A percentile compares a stretch with the other conserved stretches of the same genome.
Evolutionary conservation across 30 jellyfish, hydroid and myxozoan genomes (phyloP).

Genomic region (Turritopsis dohrnii): DNA sequence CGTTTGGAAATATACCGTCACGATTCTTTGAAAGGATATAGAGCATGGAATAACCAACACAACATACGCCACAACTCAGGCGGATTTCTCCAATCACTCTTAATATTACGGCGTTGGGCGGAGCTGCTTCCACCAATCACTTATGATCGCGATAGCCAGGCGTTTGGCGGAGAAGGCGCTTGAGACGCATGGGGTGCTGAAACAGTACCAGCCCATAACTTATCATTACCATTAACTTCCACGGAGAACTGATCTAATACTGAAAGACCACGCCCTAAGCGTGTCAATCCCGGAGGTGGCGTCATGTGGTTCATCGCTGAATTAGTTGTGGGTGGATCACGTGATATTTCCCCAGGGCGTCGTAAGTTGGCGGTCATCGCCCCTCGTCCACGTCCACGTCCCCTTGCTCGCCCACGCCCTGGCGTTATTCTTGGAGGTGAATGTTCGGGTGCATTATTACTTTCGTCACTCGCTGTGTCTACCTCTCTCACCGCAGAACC

Average conservation of each 20-base stretch:
- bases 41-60: too few species aligned
- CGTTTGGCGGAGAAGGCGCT: slow-evolving; percentile 22
- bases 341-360: slow-evolving; percentile 14
- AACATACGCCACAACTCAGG: too few species aligned
- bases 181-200: slow-evolving; percentile 24
- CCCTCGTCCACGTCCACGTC: slow-evolving; percentile 9
- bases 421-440: background rate
- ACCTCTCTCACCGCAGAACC: background rate
- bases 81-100: too few species aligned
- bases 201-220: slow-evolving; percentile 12
- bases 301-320: background rate
- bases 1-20: too few species aligned
- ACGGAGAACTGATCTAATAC: background rate
- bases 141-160: background rate
- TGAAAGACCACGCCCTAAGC: background rate
- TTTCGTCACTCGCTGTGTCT: background rate
- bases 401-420: background rate
- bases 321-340: background rate
- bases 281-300: background rate
- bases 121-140: background rate
- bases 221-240: slow-evolving; percentile 14
- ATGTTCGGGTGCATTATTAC: background rate
- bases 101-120: too few species aligned
- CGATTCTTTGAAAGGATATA: too few species aligned
- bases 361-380: background rate